A percentile compares a stretch with the other conserved stretches of the same genome.
Evolutionary conservation across 2,888 invertebrate species (phyloP).

Genomic region (Ariolimax columbianus): DNA sequence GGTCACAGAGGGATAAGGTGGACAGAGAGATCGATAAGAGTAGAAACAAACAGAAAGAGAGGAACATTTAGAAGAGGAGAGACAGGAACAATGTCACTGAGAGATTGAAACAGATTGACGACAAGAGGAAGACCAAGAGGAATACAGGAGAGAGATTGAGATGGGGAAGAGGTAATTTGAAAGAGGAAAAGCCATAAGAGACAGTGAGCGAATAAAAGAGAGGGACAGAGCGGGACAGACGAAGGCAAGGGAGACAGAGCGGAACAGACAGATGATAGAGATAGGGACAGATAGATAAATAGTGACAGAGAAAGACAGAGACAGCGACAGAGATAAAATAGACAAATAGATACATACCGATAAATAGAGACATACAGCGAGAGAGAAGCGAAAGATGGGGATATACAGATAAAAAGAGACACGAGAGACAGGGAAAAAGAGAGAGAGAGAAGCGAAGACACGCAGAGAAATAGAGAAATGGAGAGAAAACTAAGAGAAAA

Average conservation of each 20-base stretch:
- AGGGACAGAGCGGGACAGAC: not conserved
- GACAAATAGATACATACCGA: too few relatives aligned
- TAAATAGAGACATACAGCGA: too few relatives aligned
- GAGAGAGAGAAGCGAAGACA: too few relatives aligned
- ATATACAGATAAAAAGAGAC: too few relatives aligned
- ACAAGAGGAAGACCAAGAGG: not conserved
- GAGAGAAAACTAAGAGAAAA: too few relatives aligned
- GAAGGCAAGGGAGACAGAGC: not conserved
- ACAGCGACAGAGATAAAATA: too few relatives aligned
- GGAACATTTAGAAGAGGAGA: not conserved
- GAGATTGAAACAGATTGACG: constrained; percentile 7
- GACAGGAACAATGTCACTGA: not conserved
- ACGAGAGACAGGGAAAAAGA: too few relatives aligned
- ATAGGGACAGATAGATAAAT: too few relatives aligned
- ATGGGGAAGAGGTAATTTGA: not conserved
- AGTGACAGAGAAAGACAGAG: too few relatives aligned
- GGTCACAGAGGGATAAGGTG: not conserved
- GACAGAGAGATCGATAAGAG: not conserved
- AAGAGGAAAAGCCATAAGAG: not conserved
- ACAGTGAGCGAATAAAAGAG: not conserved
- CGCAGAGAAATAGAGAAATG: too few relatives aligned
- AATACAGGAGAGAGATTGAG: not conserved
- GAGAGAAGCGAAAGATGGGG: too few relatives aligned
- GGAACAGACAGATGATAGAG: too few relatives aligned
- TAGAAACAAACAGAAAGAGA: constrained; percentile 2